These are phyloP conservation scores for Siniperca undulata DNA, from an alignment of 2,797 vertebrate genomes.

Conservation along the genomic window DNA sequence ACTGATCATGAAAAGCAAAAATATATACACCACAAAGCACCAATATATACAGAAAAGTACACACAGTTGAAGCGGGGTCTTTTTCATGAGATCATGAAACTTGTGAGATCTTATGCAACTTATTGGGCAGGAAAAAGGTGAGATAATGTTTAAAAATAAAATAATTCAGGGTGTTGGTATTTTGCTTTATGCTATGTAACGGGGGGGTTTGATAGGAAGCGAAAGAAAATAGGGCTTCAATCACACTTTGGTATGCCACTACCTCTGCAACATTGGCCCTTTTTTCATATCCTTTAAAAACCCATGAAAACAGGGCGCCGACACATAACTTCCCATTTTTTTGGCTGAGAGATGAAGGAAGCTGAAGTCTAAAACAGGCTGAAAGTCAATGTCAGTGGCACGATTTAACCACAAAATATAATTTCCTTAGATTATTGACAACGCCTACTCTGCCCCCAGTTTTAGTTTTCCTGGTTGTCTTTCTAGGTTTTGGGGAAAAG, in stretches of 20 bases:
- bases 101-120: not conserved
- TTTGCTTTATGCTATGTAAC: not conserved
- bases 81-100: not conserved
- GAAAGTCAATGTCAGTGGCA: constrained; percentile 8
- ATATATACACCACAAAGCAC: constrained; percentile 82
- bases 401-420: constrained; percentile 26
- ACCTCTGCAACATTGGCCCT: not conserved
- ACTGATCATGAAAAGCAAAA: constrained; percentile 72
- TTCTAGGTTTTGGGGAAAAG: constrained; percentile 34
- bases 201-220: not conserved
- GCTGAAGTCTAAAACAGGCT: not conserved
- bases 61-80: constrained; percentile 32
- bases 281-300: constrained; percentile 5
- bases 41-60: constrained; percentile 80
- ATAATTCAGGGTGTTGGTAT: not conserved
- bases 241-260: not conserved
- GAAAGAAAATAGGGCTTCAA: not conserved
- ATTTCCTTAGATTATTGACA: constrained; percentile 27
- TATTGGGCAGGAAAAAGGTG: constrained; percentile 14
- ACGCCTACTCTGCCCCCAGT: constrained; percentile 25
- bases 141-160: constrained; percentile 15
- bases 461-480: constrained; percentile 41
- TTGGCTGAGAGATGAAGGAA: constrained; percentile 1
- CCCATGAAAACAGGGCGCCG: not conserved
- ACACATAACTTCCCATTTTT: constrained; percentile 26